Evolutionary conservation across 2,888 invertebrate species (phyloP).

Genomic region (Mesorhabditis belari): DNA sequence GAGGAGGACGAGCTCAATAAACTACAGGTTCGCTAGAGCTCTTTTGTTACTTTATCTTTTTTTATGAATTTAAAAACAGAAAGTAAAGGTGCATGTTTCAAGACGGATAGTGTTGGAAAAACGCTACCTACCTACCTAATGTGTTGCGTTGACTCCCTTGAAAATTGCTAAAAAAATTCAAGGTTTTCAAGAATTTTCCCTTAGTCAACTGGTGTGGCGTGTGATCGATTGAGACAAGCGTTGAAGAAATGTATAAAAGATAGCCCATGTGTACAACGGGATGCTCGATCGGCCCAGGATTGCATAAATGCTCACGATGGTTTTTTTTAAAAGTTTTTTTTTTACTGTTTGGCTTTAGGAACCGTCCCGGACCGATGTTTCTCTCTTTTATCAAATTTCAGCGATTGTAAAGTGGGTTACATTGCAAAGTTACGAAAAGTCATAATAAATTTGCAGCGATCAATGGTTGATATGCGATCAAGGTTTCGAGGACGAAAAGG

Average conservation of each 20-base stretch:
- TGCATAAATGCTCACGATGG: constrained; percentile 45
- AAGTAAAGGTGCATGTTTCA: neutral
- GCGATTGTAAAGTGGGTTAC: constrained; percentile 49
- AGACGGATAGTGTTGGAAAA: neutral
- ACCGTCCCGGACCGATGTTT: constrained; percentile 44
- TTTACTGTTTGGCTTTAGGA: constrained; percentile 1
- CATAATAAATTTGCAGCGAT: too few species aligned
- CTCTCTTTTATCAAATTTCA: constrained; percentile 38
- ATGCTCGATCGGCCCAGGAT: constrained; percentile 41
- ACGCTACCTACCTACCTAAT: neutral
- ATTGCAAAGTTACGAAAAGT: too few species aligned
- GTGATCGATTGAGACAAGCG: constrained; percentile 42
- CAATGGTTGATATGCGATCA: constrained; percentile 45
- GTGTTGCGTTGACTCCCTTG: neutral
- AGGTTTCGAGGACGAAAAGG: constrained; percentile 46
- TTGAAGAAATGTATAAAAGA: constrained; percentile 47
- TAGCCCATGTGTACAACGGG: constrained; percentile 40
- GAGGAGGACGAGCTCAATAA: constrained; percentile 33
- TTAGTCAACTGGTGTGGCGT: constrained; percentile 37
- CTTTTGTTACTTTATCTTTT: too few species aligned
- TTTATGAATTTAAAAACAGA: neutral
- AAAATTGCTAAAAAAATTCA: too few species aligned
- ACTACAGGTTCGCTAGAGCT: too few species aligned
- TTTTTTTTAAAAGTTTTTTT: constrained; percentile 8
- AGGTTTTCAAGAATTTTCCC: too few species aligned